These are phyloP conservation scores for Fulica atra DNA, from an alignment of 2,113 vertebrate species.

Conservation along the genomic window DNA sequence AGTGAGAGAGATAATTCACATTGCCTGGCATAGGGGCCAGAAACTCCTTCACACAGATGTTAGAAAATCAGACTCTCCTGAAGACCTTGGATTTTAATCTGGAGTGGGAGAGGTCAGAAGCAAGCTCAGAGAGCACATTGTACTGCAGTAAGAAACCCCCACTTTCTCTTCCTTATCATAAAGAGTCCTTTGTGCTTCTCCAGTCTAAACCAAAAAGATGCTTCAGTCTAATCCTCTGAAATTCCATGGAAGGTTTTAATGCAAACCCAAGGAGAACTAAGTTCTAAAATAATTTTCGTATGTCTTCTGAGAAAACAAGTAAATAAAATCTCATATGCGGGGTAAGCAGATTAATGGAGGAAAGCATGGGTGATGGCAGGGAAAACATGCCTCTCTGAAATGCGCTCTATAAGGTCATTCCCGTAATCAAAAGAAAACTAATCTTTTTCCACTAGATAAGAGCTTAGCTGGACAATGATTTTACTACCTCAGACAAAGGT, in stretches of 20 bases:
- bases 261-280: not conserved
- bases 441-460: conserved; percentile 26
- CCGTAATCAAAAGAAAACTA: conserved; percentile 23
- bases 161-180: not conserved
- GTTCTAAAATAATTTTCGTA: not conserved
- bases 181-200: not conserved
- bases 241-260: not conserved
- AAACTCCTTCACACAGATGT: not conserved
- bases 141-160: accelerated
- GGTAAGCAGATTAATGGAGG: not conserved
- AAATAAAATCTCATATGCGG: not conserved
- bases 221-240: not conserved
- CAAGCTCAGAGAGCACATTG: not conserved
- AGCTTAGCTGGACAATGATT: conserved; percentile 31
- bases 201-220: not conserved
- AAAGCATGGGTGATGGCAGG: not conserved
- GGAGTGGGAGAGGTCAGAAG: not conserved
- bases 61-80: not conserved
- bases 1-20: not conserved
- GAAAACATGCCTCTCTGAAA: not conserved
- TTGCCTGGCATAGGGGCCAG: not conserved
- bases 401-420: not conserved
- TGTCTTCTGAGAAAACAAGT: not conserved
- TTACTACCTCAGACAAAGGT: conserved; percentile 49
- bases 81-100: not conserved